Base-by-base conservation (phyloP, 2,888 invertebrate species). In the Halocaridina rubra region DNA sequence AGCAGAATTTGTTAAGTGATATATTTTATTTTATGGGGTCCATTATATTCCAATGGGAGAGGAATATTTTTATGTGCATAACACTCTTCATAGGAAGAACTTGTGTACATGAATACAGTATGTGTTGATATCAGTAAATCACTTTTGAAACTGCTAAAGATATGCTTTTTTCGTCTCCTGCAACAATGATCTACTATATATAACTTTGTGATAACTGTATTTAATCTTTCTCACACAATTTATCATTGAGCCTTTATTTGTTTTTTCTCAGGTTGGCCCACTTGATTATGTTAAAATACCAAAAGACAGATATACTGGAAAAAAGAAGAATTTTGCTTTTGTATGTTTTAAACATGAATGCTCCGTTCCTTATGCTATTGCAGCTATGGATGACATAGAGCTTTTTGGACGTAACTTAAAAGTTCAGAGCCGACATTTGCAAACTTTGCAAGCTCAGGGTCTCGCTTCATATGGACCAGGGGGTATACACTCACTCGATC, bases 331-430 rank as follows among this genome's bases (percentile, higher is more conserved):
- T 87, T 97, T 94, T 91, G 96, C 94, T 1, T 97, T 97, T 90
- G 92, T 97, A 33, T 95, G 94, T 0, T 96, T 94, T 90, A 93
- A 94, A 89, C 96, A 97, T 90, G 92, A 93, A 89, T 93, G 93
- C 78, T 95, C 96, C 0, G 95, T 96, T 0, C 93, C 93, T 0
- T 97, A 96, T 90, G 95, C 95, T 0, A 90, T 95, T n/a, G 92
- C 93, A 39, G 91, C 97, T 53, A 94, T 96, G 89, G 93, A 94
- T 59, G 96, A 95, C 0, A 94, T 95, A 0, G 90, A 92, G 1
- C 90, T 97, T 16, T 96, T 92, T 90, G 94, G 94, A 85, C 92
- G 39, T 88, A 67, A 32, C 30, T 16, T 84, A 24, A 84, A 19
- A 67, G 84, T 80, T 29, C 84, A 84, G 61, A 84, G 75, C 67